Evolutionary conservation across 2,797 vertebrate genomes (phyloP).

Genomic region (Oceanodroma leucorhoa): DNA sequence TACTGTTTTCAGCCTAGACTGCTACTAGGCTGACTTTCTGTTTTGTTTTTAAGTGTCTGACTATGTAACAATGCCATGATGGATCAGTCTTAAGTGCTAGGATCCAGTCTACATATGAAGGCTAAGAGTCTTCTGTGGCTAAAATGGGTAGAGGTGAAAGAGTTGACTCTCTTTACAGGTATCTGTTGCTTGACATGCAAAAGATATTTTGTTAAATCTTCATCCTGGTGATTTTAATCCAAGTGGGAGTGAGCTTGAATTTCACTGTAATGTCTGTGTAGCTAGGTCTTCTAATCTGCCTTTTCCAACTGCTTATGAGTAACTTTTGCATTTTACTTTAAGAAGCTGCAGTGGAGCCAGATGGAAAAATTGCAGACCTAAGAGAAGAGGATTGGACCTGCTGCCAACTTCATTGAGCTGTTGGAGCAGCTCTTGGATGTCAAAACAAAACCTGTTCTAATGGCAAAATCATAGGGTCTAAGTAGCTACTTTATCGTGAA

Average conservation of each 20-base stretch:
- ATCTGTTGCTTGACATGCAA: background rate
- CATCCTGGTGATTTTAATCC: background rate
- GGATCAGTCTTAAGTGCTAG: background rate
- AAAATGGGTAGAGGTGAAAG: background rate
- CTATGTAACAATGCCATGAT: fast-evolving
- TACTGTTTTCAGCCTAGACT: background rate
- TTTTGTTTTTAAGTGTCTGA: background rate
- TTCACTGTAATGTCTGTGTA: background rate
- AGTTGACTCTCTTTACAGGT: background rate
- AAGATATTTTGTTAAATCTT: background rate
- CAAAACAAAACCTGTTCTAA: conserved; percentile 56
- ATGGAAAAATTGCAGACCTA: conserved; percentile 35
- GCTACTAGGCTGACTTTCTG: background rate
- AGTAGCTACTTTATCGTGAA: background rate
- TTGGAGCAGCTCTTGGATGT: conserved; percentile 47
- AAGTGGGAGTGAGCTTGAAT: background rate
- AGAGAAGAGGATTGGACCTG: conserved; percentile 17
- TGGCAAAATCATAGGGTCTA: background rate
- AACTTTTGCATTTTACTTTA: conserved; percentile 28
- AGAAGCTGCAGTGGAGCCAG: conserved; percentile 38
- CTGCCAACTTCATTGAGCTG: conserved; percentile 25
- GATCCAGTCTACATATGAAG: background rate
- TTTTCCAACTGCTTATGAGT: background rate
- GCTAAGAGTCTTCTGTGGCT: background rate
- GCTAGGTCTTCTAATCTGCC: background rate